phyloP scores from a whole-genome alignment of 35 echinoderm and acorn worm species.

The Lytechinus variegatus region DNA sequence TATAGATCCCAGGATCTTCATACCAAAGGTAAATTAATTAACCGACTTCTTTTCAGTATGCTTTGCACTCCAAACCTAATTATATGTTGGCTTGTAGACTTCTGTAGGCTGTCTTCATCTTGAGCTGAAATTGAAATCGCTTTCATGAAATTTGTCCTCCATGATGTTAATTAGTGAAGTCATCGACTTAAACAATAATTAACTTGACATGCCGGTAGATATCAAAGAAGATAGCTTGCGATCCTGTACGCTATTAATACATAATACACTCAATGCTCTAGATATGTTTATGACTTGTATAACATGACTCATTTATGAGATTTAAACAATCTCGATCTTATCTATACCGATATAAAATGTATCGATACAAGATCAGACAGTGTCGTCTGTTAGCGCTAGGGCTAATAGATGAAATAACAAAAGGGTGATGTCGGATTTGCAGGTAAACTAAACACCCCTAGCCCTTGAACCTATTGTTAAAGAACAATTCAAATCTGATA shows the following conservation, averaged over 20 bases:
- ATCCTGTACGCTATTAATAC: not conserved
- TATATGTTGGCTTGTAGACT: too few relatives aligned
- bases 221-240: not conserved
- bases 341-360: not conserved
- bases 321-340: not conserved
- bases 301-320: not conserved
- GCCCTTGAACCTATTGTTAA: not conserved
- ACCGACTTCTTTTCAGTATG: not conserved
- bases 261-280: not conserved
- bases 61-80: not conserved
- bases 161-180: constrained; percentile 16
- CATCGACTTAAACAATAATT: not conserved
- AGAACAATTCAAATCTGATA: not conserved
- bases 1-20: not conserved
- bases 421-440: not conserved
- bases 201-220: not conserved
- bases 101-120: not conserved
- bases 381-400: not conserved
- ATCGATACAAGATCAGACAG: not conserved
- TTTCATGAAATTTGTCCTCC: not conserved
- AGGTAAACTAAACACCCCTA: not conserved
- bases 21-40: not conserved
- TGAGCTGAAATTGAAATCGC: not conserved
- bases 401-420: not conserved
- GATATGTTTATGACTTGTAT: not conserved